Evolutionary conservation across 2,797 vertebrate genomes (phyloP), one percentile per base, ranked within the genome.

Genomic region (Pseudocheirus occidentalis): DNA sequence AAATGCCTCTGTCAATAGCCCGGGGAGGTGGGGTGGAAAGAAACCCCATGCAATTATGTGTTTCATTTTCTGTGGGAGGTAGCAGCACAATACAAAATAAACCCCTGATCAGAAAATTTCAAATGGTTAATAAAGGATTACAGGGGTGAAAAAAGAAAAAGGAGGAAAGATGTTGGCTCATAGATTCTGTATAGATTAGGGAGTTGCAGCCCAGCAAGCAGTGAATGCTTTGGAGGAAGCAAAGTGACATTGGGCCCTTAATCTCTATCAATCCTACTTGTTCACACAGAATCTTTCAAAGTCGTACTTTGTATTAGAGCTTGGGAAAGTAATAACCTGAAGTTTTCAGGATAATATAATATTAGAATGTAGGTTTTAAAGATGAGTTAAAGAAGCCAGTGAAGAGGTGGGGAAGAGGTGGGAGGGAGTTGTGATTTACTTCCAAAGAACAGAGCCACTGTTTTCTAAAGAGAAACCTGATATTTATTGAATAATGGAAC

Each of bases 401-500:
- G 40, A 46, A 87, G 73, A 46, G 21, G 73, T 46, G 40, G 66
- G n/a, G n/a, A 73, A 40, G 16, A 18, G n/a, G 66, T 73, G 18
- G 73, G 73, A 89, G 34, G 14, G 58, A 96, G 96, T 13, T 92
- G 96, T 95, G 93, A 94, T 50, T 56, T 90, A 52, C 59, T 96
- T 96, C 24, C 55, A 96, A 90, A 95, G 34, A 96, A 95, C 50
- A 95, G 52, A 93, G 89, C 92, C 97, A 96, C 56, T 93, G 40
- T 46, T 81, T 96, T 96, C 57, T 92, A 97, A 97, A 96, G 59
- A 93, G 55, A 90, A 96, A 91, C 3, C 87, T 93, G 58, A 91
- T 96, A 94, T 95, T 97, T 96, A 95, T 95, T 21, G 7, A 87
- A 95, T 96, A 95, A 95, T 58, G 87, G 21, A 97, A 94, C 14